These are phyloP conservation scores for Melieria crassipennis DNA, from an alignment of 2,888 invertebrate species.

Conservation along the genomic window DNA sequence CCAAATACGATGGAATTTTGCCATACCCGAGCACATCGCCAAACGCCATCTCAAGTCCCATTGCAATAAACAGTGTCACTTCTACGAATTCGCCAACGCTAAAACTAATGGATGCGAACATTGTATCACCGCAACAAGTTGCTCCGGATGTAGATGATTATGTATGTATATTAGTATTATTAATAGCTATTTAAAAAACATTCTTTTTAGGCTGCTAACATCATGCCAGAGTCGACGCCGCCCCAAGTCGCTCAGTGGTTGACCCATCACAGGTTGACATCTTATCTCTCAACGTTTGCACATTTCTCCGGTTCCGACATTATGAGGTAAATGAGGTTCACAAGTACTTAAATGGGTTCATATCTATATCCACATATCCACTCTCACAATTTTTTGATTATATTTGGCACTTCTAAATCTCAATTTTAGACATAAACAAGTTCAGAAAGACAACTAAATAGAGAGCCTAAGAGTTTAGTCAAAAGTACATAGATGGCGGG, in stretches of 20 bases:
- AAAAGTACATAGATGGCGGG: too few species aligned
- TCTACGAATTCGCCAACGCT: constrained; percentile 64
- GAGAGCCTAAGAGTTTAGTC: too few species aligned
- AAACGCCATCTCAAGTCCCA: constrained; percentile 60
- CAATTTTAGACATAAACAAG: too few species aligned
- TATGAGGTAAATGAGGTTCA: constrained; percentile 69
- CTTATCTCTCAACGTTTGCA: constrained; percentile 80
- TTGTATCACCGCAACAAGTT: constrained; percentile 63
- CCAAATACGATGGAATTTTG: constrained; percentile 65
- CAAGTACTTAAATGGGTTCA: not conserved
- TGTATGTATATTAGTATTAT: constrained; percentile 48
- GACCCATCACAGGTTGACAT: constrained; percentile 78
- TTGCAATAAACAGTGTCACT: constrained; percentile 65
- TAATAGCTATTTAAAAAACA: constrained; percentile 20
- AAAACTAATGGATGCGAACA: constrained; percentile 64
- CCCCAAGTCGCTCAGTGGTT: constrained; percentile 84
- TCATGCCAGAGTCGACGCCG: constrained; percentile 76
- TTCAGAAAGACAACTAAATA: too few species aligned
- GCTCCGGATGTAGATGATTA: constrained; percentile 56
- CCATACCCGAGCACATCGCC: constrained; percentile 60
- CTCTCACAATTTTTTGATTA: too few species aligned
- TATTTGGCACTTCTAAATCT: too few species aligned
- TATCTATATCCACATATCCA: too few species aligned
- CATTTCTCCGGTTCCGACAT: constrained; percentile 91
- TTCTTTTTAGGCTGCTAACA: constrained; percentile 63